Evolutionary conservation across 2,888 invertebrate species (phyloP).

Genomic region (Parnassius glacialis): DNA sequence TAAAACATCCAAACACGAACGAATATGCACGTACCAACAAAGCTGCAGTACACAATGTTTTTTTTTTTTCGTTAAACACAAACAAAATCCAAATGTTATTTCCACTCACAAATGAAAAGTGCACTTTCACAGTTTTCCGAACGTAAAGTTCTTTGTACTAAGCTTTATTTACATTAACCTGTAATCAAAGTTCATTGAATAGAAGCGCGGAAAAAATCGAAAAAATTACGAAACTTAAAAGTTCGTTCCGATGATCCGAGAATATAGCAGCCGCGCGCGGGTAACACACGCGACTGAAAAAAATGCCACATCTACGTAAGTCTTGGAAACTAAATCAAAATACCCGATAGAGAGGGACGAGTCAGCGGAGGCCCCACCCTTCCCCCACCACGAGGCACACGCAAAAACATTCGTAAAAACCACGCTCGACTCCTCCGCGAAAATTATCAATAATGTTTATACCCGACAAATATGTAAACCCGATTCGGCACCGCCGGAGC

Average conservation of each 20-base stretch:
- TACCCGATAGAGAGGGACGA: slow-evolving; percentile 79
- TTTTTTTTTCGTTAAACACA: slow-evolving; percentile 41
- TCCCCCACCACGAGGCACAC: slow-evolving; percentile 68
- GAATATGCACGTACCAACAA: slow-evolving; percentile 38
- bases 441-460: slow-evolving; percentile 75
- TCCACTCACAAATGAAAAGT: slow-evolving; percentile 36
- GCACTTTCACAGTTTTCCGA: slow-evolving; percentile 38
- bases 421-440: slow-evolving; percentile 69
- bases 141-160: slow-evolving; percentile 43
- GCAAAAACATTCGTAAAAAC: slow-evolving; percentile 81
- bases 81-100: slow-evolving; percentile 47
- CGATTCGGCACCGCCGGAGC: slow-evolving; percentile 56
- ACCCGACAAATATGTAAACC: slow-evolving; percentile 68
- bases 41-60: slow-evolving; percentile 48
- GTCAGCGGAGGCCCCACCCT: slow-evolving; percentile 74
- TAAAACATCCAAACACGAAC: slow-evolving; percentile 68
- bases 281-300: slow-evolving; percentile 77
- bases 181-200: slow-evolving; percentile 46
- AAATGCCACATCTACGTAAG: slow-evolving; percentile 79
- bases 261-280: slow-evolving; percentile 69
- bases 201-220: slow-evolving; percentile 54
- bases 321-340: slow-evolving; percentile 80
- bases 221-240: slow-evolving; percentile 38
- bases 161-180: slow-evolving; percentile 45
- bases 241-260: slow-evolving; percentile 49